These are phyloP conservation scores for Orchesella cincta DNA, from an alignment of 1,140 invertebrate species.

Conservation along the genomic window DNA sequence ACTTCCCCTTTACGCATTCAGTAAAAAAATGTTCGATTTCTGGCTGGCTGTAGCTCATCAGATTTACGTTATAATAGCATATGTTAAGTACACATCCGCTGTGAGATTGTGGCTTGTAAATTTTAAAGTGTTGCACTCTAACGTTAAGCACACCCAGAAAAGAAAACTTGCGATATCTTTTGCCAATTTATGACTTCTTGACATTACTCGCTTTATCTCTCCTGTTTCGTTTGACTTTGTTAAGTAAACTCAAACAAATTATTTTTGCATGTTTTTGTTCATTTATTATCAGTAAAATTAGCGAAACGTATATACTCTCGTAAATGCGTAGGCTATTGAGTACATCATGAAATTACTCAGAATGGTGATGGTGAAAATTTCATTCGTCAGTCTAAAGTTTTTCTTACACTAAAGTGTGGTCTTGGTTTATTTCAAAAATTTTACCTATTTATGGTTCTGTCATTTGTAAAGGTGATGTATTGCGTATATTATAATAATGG, in stretches of 20 bases:
- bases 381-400: too few species aligned
- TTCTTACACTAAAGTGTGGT: too few species aligned
- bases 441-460: too few species aligned
- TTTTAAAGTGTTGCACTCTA: not conserved
- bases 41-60: not conserved
- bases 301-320: not conserved
- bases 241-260: not conserved
- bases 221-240: not conserved
- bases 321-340: too few species aligned
- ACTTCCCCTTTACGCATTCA: slow-evolving; percentile 42
- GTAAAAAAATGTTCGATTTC: slow-evolving; percentile 19
- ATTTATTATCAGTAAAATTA: not conserved
- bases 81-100: slow-evolving; percentile 34
- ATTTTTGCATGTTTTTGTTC: not conserved
- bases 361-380: too few species aligned
- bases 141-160: not conserved
- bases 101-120: slow-evolving; percentile 7
- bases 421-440: too few species aligned
- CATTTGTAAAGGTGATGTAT: not conserved
- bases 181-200: not conserved
- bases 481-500: too few species aligned
- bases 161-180: not conserved
- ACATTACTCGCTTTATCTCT: not conserved
- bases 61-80: not conserved
- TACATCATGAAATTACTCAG: too few species aligned